Base-by-base conservation (phyloP, 2,888 invertebrate species). In the Escarpia spicata region DNA sequence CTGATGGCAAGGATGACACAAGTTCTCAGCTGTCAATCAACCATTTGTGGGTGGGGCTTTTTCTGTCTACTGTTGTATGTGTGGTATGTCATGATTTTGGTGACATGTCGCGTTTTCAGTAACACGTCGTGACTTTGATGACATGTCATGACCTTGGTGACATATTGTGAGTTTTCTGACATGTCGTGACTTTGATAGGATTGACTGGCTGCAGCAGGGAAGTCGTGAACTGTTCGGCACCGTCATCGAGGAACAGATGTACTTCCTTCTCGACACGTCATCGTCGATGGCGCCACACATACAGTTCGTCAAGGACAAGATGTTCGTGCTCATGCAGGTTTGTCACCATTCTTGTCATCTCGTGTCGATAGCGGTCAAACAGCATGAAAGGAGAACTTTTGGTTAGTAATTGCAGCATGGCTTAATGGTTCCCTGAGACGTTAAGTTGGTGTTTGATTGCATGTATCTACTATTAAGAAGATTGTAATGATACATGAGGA, bases 211-310 rank as follows among this genome's bases (percentile, higher is more conserved):
- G 92, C 95, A 96, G 89, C 95, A 96, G 94, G 96, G 96, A 3
- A 96, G 96, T 92, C 94, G 96, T 31, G 96, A 96, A 92, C 93
- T 96, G 92, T 96, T 96, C 95, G 96, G 96, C 15, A 96, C 96
- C 60, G 95, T 96, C n/a, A 95, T 96, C 37, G 96, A 96, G 94
- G 96, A 96, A 75, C 95, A 96, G 93, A 95, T 96, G 91, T 96
- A 96, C 94, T 95, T 96, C 75, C 94, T 96, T 15, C 95, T 96
- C 90, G 96, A 96, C 93, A 96, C 96, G 12, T 96, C 96, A 75
- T 95, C 95, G 58, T 96, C 96, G 37, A 96, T 96, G 96, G 95
- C 95, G 91, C 95, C 96, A 75, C 96, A 95, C 94, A 95, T 96
- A 9, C 95, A 95, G 93, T 96, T 96, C 95, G 95, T 96, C 92